Evolutionary conservation across 53 echinoderm and acorn worm genomes (phyloP).

Genomic region (Holothuria leucospilota): DNA sequence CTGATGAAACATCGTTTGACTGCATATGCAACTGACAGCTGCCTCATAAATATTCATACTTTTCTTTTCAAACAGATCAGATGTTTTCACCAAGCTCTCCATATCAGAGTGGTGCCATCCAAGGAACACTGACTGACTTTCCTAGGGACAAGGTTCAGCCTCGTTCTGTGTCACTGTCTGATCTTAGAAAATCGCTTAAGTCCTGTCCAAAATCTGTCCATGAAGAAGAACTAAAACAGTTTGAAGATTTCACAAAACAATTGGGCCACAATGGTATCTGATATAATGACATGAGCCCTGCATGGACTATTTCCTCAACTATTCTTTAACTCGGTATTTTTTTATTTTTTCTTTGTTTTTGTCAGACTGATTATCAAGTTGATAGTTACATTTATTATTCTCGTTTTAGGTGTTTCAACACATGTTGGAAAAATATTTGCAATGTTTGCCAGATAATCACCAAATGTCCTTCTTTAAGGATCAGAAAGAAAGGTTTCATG

Average conservation of each 20-base stretch:
- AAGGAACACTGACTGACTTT: constrained; percentile 61
- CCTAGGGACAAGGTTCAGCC: constrained; percentile 76
- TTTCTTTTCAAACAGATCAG: constrained; percentile 69
- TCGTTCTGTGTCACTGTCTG: constrained; percentile 66
- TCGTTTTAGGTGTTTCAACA: too few species aligned
- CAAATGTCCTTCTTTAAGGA: too few species aligned
- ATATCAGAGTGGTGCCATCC: constrained; percentile 20
- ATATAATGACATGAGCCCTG: background rate
- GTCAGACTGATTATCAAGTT: too few species aligned
- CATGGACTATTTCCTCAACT: too few species aligned
- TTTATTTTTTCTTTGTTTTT: too few species aligned
- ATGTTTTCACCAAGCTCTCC: constrained; percentile 73
- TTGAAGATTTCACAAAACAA: constrained; percentile 80
- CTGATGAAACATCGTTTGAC: too few species aligned
- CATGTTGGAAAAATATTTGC: too few species aligned
- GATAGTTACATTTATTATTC: too few species aligned
- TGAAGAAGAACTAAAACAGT: constrained; percentile 76
- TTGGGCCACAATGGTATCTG: constrained; percentile 81
- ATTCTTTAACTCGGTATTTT: too few species aligned
- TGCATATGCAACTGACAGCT: too few species aligned
- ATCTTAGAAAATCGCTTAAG: constrained; percentile 72
- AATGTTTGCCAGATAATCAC: too few species aligned
- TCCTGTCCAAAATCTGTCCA: constrained; percentile 79
- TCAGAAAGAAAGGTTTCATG: too few species aligned
- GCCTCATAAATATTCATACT: background rate